Evolutionary conservation across 2,797 vertebrate species (phyloP).

Genomic region (Rhinogobio ventralis): DNA sequence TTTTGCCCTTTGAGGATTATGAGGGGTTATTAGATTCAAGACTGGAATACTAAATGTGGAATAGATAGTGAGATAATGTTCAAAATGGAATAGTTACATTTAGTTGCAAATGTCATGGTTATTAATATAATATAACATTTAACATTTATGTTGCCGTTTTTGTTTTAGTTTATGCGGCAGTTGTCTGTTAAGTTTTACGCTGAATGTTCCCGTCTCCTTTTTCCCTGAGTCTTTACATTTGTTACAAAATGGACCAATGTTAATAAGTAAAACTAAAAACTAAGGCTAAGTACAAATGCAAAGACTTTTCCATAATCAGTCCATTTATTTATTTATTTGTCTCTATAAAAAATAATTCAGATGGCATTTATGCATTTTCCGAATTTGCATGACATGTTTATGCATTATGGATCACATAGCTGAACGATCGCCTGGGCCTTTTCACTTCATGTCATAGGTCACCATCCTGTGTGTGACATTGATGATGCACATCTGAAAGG

Average conservation of each 20-base stretch:
- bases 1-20: constrained; percentile 42
- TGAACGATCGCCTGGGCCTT: background rate
- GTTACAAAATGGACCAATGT: background rate
- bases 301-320: background rate
- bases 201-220: background rate
- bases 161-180: background rate
- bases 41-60: constrained; percentile 25
- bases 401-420: constrained; percentile 17
- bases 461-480: constrained; percentile 53
- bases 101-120: constrained; percentile 1
- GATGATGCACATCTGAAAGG: constrained; percentile 43
- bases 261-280: background rate
- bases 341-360: background rate
- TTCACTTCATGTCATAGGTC: constrained; percentile 39
- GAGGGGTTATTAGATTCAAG: constrained; percentile 5
- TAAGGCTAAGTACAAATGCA: background rate
- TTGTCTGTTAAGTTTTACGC: background rate
- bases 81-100: background rate
- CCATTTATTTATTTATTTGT: background rate
- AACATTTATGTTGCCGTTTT: background rate
- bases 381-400: background rate
- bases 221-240: background rate
- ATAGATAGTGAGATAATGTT: background rate
- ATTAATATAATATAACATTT: background rate
- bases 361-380: background rate